Evolutionary conservation across 2,888 invertebrate species (phyloP).

Genomic region (Latrodectus hesperus): DNA sequence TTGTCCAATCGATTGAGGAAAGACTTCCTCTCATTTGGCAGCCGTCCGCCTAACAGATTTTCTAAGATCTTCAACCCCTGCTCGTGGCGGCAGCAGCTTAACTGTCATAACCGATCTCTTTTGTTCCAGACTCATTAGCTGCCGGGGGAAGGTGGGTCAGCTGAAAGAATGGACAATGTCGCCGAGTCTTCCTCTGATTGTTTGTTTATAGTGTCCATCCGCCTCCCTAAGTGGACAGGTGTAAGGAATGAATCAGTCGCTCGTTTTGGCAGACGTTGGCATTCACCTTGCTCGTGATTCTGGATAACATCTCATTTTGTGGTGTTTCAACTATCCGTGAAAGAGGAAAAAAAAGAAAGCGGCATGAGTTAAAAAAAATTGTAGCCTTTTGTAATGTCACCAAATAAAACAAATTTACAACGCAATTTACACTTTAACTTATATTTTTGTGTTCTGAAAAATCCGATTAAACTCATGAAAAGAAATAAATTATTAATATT

Average conservation of each 20-base stretch:
- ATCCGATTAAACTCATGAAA: too few species aligned
- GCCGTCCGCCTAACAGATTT: constrained; percentile 53
- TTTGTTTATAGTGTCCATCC: constrained; percentile 55
- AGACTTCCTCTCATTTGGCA: constrained; percentile 62
- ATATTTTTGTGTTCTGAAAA: too few species aligned
- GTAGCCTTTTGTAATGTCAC: too few species aligned
- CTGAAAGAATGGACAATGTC: constrained; percentile 63
- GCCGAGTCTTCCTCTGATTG: constrained; percentile 41
- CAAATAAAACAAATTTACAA: too few species aligned
- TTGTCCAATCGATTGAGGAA: constrained; percentile 61
- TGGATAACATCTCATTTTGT: too few species aligned
- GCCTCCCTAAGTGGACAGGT: constrained; percentile 39
- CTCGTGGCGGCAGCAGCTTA: constrained; percentile 44
- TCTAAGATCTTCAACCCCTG: constrained; percentile 40
- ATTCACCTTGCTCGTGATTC: constrained; percentile 1
- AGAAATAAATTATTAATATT: too few species aligned
- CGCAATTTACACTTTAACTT: too few species aligned
- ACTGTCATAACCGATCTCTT: constrained; percentile 60
- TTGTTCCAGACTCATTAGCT: constrained; percentile 48
- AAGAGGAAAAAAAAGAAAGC: too few species aligned
- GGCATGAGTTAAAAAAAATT: too few species aligned
- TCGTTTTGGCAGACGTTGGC: background rate
- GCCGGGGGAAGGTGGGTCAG: constrained; percentile 18
- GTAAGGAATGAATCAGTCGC: constrained; percentile 42
- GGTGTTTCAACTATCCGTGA: too few species aligned